Percentiles rank a stretch among this genome's conserved stretches.
phyloP scores from a whole-genome alignment of 1,140 invertebrate species.

The Archegozetes longisetosus region DNA sequence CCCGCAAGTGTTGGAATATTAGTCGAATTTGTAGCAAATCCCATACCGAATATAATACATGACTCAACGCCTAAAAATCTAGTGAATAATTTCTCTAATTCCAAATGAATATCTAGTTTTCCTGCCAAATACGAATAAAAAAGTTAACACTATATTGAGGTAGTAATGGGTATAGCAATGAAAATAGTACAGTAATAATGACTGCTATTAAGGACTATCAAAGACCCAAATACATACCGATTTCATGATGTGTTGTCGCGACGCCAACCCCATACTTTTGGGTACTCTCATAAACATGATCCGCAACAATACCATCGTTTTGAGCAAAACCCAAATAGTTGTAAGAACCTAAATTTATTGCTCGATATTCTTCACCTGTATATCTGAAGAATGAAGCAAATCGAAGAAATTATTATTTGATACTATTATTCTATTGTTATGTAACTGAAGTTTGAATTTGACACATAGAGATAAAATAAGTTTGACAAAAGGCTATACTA shows the following conservation, averaged over 20 bases:
- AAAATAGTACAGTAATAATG: no score
- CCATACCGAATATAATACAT: constrained; percentile 63
- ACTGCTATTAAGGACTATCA: no score
- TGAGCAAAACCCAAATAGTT: constrained; percentile 41
- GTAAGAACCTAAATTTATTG: constrained; percentile 39
- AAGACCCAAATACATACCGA: no score
- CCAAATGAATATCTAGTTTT: constrained; percentile 48
- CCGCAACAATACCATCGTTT: constrained; percentile 33
- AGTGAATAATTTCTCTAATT: constrained; percentile 70
- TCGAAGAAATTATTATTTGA: neutral
- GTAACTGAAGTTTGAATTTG: no score
- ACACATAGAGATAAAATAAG: no score
- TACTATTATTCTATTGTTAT: constrained; percentile 2
- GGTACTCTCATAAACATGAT: constrained; percentile 44
- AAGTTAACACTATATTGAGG: constrained; percentile 33
- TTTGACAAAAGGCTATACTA: no score
- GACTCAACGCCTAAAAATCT: constrained; percentile 83
- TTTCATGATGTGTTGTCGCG: constrained; percentile 42
- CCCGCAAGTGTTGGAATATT: constrained; percentile 31
- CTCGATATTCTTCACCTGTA: constrained; percentile 28
- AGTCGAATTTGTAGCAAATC: constrained; percentile 35
- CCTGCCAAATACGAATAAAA: constrained; percentile 39
- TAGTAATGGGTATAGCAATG: no score
- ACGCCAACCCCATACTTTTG: constrained; percentile 47
- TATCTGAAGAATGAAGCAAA: neutral